Conservation (phyloP, 30 jellyfish, hydroid and myxozoan genomes). For the Sanderia malayensis region DNA sequence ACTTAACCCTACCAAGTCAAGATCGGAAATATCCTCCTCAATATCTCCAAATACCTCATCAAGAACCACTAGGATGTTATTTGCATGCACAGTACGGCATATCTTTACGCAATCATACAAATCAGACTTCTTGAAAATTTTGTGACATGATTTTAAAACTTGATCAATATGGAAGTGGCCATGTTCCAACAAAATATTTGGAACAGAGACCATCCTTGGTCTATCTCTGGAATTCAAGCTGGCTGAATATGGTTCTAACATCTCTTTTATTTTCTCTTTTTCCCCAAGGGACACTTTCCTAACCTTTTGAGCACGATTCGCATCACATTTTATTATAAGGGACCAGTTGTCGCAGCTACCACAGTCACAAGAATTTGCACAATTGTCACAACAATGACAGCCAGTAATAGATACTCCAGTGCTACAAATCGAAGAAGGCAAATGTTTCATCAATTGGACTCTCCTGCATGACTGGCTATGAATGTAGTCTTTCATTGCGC, state of each 20-base stretch:
- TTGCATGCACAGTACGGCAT: slow-evolving; percentile 17
- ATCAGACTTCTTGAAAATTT: not conserved
- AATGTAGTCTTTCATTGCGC: not conserved
- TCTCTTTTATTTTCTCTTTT: not conserved
- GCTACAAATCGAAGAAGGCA: not conserved
- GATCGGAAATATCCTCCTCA: slow-evolving; percentile 25
- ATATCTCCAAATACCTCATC: slow-evolving; percentile 18
- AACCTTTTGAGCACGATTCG: not conserved
- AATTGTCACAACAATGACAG: too few relatives aligned
- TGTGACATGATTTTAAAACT: not conserved
- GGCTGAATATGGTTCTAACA: not conserved
- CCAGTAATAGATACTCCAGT: too few relatives aligned
- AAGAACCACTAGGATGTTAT: slow-evolving; percentile 8
- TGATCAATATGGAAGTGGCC: not conserved
- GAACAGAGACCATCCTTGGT: not conserved
- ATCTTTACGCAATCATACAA: not conserved
- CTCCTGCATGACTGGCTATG: not conserved
- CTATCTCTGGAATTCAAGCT: not conserved
- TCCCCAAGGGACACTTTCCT: not conserved
- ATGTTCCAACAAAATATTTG: not conserved
- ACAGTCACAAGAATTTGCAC: too few relatives aligned
- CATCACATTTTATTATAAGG: not conserved
- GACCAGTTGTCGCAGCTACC: not conserved
- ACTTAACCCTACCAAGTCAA: not conserved
- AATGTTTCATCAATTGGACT: not conserved